Evolutionary conservation across 2,113 vertebrate genomes (phyloP).

Genomic region (Cyanoliseus patagonus): DNA sequence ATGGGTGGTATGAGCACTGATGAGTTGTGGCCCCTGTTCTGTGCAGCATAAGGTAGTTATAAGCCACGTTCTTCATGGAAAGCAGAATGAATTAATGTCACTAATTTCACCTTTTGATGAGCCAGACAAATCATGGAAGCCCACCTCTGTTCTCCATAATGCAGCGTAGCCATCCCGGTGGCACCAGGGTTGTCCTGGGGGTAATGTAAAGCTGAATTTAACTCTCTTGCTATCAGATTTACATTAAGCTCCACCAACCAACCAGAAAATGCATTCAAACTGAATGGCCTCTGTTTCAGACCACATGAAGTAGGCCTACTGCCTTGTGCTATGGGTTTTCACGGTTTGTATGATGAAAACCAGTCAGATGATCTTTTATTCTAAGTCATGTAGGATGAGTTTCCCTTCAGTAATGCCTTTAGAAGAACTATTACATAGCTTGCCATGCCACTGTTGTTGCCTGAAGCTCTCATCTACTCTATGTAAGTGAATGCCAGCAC

Average conservation of each 20-base stretch:
- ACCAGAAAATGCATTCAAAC: background rate
- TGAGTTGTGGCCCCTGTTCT: background rate
- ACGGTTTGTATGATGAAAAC: background rate
- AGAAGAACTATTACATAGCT: background rate
- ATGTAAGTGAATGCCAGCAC: background rate
- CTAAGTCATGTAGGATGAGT: background rate
- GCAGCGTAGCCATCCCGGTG: fast-evolving
- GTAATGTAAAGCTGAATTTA: background rate
- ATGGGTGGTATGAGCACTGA: background rate
- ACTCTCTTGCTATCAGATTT: background rate
- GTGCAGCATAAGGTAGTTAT: background rate
- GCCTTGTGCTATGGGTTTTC: background rate
- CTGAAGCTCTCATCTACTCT: background rate
- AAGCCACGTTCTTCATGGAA: background rate
- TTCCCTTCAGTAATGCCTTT: background rate
- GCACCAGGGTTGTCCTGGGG: background rate
- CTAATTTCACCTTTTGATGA: background rate
- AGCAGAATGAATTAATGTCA: background rate
- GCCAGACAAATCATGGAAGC: background rate
- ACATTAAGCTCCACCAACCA: background rate
- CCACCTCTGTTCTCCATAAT: background rate
- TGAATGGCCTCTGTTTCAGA: background rate
- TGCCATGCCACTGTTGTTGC: background rate
- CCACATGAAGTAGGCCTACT: background rate
- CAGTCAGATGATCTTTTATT: background rate